Evolutionary conservation across 30 jellyfish, hydroid and myxozoan genomes (phyloP), one percentile per base, ranked within the genome.

Genomic region (Turritopsis rubra): DNA sequence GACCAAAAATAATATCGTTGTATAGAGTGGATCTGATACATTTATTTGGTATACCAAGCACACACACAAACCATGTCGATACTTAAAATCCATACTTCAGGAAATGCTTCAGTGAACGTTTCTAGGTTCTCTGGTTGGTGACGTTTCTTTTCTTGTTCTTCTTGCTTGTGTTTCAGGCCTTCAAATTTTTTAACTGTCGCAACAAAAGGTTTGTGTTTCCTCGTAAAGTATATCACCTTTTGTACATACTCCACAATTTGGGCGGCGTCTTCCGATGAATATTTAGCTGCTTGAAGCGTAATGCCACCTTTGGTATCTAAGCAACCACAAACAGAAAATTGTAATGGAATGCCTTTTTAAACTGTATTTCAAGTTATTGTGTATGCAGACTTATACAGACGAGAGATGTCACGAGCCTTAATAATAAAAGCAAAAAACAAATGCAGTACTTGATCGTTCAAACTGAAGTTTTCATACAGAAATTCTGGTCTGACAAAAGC

Each of bases 241-340:
- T 89, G 94, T 21, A 86, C 71, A 83, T 84, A 89, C 66, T 89
- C 96, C 65, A 89, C 96, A 9, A 89, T 86, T 79, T 89, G 96
- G 71, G 96, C 96, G 71, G 96, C 96, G 81, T 89, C 96, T 79
- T 89, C 96, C 7, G 96, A 89, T 16, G 96, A 89, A 79, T 71
- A 85, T 27, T 90, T 85, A 54, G 93, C 96, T 79, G 96, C 96
- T 74, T 85, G 89, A 27, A 89, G 72, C 16, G 96, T 79, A 73
- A 89, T 85, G 19, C 94, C 94, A 30, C 22, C 1, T 68, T 22
- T 68, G 30, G 16, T n/a, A 68, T 27, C 28, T 68, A 68, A 68
- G 0, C 31, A 68, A 1, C 21, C 72, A 54, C n/a, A n/a, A 18
- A 23, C 0, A 60, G 21, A 60, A 60, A 60, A 0, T 18, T 23